phyloP scores from a whole-genome alignment of 2,797 vertebrate species.

The Cirrhinus molitorella region DNA sequence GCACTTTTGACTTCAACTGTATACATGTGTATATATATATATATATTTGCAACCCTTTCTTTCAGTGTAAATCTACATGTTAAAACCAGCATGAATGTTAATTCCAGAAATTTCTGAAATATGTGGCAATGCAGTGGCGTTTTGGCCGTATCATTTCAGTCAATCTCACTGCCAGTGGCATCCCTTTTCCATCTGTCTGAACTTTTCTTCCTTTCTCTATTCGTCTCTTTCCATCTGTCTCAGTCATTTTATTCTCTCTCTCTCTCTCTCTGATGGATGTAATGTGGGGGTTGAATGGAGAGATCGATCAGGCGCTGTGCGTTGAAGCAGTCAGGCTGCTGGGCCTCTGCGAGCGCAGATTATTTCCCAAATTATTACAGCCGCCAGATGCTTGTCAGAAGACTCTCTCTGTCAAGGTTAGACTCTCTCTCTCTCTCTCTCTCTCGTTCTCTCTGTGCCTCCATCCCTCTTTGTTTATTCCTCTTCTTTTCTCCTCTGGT shows the following conservation, averaged over 20 bases:
- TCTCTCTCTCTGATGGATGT: constrained; percentile 48
- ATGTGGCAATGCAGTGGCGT: neutral
- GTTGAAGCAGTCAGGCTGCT: constrained; percentile 78
- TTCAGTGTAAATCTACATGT: neutral
- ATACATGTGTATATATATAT: too few relatives aligned
- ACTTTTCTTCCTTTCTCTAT: constrained; percentile 38
- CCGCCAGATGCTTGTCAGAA: constrained; percentile 83
- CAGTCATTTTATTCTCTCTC: constrained; percentile 48
- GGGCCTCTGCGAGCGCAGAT: constrained; percentile 80
- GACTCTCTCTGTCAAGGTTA: constrained; percentile 82
- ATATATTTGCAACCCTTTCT: neutral
- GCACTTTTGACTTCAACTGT: too few relatives aligned
- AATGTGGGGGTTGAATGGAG: constrained; percentile 45
- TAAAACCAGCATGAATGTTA: neutral
- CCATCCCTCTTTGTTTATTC: constrained; percentile 45
- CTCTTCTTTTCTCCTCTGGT: constrained; percentile 9
- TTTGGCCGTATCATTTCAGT: constrained; percentile 29
- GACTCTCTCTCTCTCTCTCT: constrained; percentile 56
- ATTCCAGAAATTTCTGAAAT: constrained; percentile 2
- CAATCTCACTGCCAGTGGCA: constrained; percentile 27
- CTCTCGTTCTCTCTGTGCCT: constrained; percentile 38
- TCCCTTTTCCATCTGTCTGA: constrained; percentile 31
- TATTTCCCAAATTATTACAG: constrained; percentile 84
- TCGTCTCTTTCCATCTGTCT: constrained; percentile 44
- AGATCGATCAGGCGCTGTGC: constrained; percentile 79